These are phyloP conservation scores for Miltochrista miniata DNA, from an alignment of 2,888 invertebrate species.

Conservation along the genomic window DNA sequence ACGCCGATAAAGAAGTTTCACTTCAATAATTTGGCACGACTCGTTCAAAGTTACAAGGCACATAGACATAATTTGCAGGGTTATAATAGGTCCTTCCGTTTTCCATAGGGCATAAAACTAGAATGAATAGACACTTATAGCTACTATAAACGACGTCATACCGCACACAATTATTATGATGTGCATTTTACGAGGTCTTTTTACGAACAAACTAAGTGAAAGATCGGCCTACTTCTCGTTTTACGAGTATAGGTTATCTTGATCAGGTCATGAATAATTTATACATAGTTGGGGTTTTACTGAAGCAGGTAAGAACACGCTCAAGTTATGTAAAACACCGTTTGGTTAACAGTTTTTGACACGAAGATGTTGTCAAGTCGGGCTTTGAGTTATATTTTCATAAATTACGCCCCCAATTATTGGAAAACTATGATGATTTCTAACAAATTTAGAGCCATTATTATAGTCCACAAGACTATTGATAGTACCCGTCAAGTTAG, in stretches of 20 bases:
- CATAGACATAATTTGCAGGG: too few species aligned
- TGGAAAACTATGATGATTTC: too few species aligned
- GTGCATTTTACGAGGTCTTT: conserved; percentile 29
- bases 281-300: background rate
- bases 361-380: background rate
- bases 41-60: too few species aligned
- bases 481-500: too few species aligned
- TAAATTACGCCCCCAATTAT: too few species aligned
- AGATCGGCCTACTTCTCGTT: conserved; percentile 10
- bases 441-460: too few species aligned
- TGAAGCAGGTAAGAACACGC: background rate
- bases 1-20: too few species aligned
- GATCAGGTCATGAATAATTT: conserved; percentile 9
- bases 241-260: conserved; percentile 27
- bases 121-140: conserved; percentile 5
- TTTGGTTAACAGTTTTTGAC: background rate
- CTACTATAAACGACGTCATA: conserved; percentile 26
- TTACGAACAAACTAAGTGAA: conserved; percentile 22
- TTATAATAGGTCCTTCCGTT: too few species aligned
- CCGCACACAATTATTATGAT: conserved; percentile 18
- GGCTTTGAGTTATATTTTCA: too few species aligned
- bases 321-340: background rate
- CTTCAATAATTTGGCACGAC: too few species aligned
- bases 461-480: too few species aligned
- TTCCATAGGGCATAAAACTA: background rate